A percentile compares a stretch with the other conserved stretches of the same genome.
Evolutionary conservation across 1,140 invertebrate species (phyloP).

Genomic region (Tachypleus tridentatus): DNA sequence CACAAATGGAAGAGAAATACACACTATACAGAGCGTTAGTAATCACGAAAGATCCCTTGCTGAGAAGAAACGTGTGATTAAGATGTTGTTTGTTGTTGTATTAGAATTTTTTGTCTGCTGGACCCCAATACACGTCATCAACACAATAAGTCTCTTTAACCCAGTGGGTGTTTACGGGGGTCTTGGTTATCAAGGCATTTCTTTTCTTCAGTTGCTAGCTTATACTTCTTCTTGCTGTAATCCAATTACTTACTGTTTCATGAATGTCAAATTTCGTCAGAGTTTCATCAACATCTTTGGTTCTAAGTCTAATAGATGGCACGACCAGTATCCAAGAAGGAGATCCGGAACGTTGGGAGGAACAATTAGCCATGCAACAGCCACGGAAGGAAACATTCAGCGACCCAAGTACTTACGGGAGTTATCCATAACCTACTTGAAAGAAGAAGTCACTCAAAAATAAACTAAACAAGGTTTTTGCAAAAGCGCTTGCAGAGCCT

Average conservation of each 20-base stretch:
- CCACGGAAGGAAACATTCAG: too few species aligned
- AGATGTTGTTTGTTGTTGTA: slow-evolving; percentile 41
- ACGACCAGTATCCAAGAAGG: too few species aligned
- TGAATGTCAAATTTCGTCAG: slow-evolving; percentile 40
- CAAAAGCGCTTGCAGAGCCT: too few species aligned
- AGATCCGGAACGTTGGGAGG: too few species aligned
- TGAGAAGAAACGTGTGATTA: slow-evolving; percentile 35
- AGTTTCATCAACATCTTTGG: slow-evolving; percentile 23
- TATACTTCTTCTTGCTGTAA: slow-evolving; percentile 41
- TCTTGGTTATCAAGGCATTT: slow-evolving; percentile 28
- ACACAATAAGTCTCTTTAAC: slow-evolving; percentile 35
- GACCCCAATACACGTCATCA: slow-evolving; percentile 39
- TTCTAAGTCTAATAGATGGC: too few species aligned
- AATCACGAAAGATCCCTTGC: slow-evolving; percentile 16
- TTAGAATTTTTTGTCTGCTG: slow-evolving; percentile 44
- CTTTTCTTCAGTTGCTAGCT: slow-evolving; percentile 36
- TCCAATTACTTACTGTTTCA: slow-evolving; percentile 43
- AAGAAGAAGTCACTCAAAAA: too few species aligned
- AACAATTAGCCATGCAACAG: too few species aligned
- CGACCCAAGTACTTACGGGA: too few species aligned
- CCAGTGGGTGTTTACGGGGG: slow-evolving; percentile 23
- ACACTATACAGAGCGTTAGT: too few species aligned
- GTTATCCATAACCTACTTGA: too few species aligned
- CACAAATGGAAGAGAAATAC: too few species aligned
- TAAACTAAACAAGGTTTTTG: too few species aligned